Base-by-base conservation (phyloP, 1,140 invertebrate species). In the Acromyrmex echinatior region DNA sequence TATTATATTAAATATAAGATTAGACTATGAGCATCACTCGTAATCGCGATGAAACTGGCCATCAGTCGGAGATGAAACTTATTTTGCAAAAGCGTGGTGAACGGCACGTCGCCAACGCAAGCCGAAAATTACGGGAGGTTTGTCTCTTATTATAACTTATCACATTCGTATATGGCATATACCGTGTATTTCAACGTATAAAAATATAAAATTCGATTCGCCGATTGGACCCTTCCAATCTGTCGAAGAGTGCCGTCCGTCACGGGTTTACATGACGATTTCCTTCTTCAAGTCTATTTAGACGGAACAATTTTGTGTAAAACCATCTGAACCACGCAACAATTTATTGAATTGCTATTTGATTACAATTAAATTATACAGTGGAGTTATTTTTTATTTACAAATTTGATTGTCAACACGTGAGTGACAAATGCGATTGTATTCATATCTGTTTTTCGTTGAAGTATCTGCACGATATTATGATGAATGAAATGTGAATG, bases 291-390 rank as follows among this genome's bases (percentile, higher is more conserved):
- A 66, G 14, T 49, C 16, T 39, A 73, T 73, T 60, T 82, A 82
- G 66, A 60, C 66, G 53, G 66, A 82, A 35, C 49, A 35, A 73
- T 31, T 12, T 49, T n/a, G 12, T 31, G 5, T 79, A 51, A 79
- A 3, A 12, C 25, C 1, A 63, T 31, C 18, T 56, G 31, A 39
- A 28, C 1, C 25, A 66, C 6, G 25, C 2, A 66, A 45, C 16
- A n/a, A 28, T 66, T 68, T 79, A 35, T 66, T 51, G n/a, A 45
- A 25, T 77, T 39, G 45, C 7, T 77, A 25, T 31, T 74, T 74
- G 1, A 73, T 76, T 35, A 60, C 4, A 77, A 39, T 76, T 56
- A 35, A n/a, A 31, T 73, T 45, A 10, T 45, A 70, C 35, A 56
- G 25, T 53, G 16, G 9, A 12, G 12, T 58, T 21, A 60, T 18